phyloP scores from a whole-genome alignment of 2,888 invertebrate species.

The Lacanobia wlatinum region DNA sequence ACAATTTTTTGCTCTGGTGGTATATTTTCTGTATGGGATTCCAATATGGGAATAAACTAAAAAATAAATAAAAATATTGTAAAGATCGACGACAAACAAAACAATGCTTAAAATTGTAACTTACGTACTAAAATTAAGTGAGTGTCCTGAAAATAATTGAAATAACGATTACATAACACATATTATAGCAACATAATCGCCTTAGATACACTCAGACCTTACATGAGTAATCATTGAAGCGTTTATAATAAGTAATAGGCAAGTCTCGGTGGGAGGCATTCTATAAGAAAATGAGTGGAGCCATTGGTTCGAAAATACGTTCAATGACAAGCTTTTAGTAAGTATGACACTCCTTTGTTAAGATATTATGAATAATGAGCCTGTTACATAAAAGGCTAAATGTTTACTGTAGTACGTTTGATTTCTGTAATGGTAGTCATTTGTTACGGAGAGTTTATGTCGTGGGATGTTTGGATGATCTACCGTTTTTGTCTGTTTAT shows the following conservation, averaged over 20 bases:
- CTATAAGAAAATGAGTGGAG: slow-evolving; percentile 76
- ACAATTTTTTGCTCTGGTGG: too few species aligned
- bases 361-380: slow-evolving; percentile 50
- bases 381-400: slow-evolving; percentile 42
- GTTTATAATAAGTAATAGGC: slow-evolving; percentile 72
- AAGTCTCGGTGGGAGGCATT: slow-evolving; percentile 71
- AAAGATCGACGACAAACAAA: too few species aligned
- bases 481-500: slow-evolving; percentile 19
- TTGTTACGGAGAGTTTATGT: slow-evolving; percentile 31
- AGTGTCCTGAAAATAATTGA: too few species aligned
- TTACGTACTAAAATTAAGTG: too few species aligned
- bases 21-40: too few species aligned
- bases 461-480: slow-evolving; percentile 19
- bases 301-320: slow-evolving; percentile 75
- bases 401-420: slow-evolving; percentile 37
- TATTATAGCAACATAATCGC: slow-evolving; percentile 62
- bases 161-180: slow-evolving; percentile 14
- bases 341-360: slow-evolving; percentile 59
- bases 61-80: too few species aligned
- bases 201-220: slow-evolving; percentile 68
- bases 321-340: slow-evolving; percentile 66
- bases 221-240: slow-evolving; percentile 75
- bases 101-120: too few species aligned
- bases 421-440: slow-evolving; percentile 44
- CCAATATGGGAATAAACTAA: too few species aligned